These are phyloP conservation scores for Leucoptera coffeella DNA, from an alignment of 2,888 invertebrate genomes.

Conservation along the genomic window DNA sequence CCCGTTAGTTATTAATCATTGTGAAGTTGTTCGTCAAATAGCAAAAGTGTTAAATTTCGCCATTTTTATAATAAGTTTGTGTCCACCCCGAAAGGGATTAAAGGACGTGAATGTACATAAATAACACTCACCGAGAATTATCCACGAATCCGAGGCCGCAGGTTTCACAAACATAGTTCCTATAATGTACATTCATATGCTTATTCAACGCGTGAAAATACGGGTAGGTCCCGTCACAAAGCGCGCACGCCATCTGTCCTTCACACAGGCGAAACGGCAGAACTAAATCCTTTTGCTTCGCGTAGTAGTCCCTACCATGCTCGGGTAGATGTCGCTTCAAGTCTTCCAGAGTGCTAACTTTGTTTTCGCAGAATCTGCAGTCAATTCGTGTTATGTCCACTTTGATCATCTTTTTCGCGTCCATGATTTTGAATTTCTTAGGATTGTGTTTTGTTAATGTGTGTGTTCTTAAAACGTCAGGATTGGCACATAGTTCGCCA, in stretches of 20 bases:
- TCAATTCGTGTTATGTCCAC: conserved; percentile 30
- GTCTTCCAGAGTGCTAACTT: conserved; percentile 19
- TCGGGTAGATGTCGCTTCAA: conserved; percentile 23
- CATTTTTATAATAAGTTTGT: too few species aligned
- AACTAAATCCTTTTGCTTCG: conserved; percentile 21
- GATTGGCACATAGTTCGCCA: conserved; percentile 19
- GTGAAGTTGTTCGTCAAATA: too few species aligned
- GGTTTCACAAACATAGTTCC: conserved; percentile 15
- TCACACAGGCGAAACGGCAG: conserved; percentile 22
- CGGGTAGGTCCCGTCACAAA: not conserved
- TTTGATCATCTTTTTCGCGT: conserved; percentile 31
- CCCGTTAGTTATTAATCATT: too few species aligned
- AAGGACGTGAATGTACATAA: too few species aligned
- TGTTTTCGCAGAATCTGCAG: conserved; percentile 21
- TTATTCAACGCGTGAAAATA: conserved; percentile 2
- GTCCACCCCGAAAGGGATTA: too few species aligned
- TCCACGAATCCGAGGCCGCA: conserved; percentile 19
- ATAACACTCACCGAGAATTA: too few species aligned
- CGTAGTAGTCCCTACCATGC: conserved; percentile 28
- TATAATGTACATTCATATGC: conserved; percentile 19
- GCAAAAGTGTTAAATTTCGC: too few species aligned
- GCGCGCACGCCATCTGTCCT: conserved; percentile 6
- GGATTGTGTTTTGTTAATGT: conserved; percentile 16
- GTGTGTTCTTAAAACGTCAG: conserved; percentile 15
- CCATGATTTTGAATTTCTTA: conserved; percentile 28